Percentiles rank a stretch among this genome's conserved stretches.
Conservation (phyloP, 2,113 vertebrate species). For the Odontesthes bonariensis region DNA sequence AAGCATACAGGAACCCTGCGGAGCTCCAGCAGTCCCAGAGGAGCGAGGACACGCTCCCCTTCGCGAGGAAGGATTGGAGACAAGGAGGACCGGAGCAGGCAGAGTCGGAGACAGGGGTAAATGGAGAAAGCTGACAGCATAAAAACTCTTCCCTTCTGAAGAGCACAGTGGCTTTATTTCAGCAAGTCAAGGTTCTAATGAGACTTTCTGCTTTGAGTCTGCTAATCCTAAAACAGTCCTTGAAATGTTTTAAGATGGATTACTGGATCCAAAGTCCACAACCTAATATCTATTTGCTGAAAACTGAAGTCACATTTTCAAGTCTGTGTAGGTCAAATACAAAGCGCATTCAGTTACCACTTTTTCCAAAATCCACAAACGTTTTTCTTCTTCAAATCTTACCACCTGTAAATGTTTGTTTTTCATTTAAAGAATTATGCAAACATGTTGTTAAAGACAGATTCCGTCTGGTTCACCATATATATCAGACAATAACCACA, state of each 20-base stretch:
- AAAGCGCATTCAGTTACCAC: not conserved
- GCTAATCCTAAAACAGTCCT: not conserved
- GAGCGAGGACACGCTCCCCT: slow-evolving; percentile 89
- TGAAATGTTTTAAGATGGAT: slow-evolving; percentile 10
- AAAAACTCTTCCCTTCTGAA: not conserved
- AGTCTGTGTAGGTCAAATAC: not conserved
- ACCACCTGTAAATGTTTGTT: too few relatives aligned
- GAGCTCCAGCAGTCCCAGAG: slow-evolving; percentile 92
- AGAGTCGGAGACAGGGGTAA: slow-evolving; percentile 87
- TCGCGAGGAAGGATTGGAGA: slow-evolving; percentile 85
- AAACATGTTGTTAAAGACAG: too few relatives aligned
- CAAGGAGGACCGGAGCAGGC: slow-evolving; percentile 87
- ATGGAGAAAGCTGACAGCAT: not conserved
- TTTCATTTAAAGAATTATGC: too few relatives aligned
- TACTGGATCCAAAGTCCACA: not conserved
- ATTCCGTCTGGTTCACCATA: too few relatives aligned
- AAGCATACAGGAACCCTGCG: slow-evolving; percentile 89
- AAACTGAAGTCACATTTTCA: not conserved
- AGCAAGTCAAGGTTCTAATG: not conserved
- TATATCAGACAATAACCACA: accelerated
- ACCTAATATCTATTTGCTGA: not conserved
- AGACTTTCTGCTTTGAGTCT: slow-evolving; percentile 2
- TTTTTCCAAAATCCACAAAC: too few relatives aligned
- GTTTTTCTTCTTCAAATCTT: too few relatives aligned
- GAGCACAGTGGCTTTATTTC: not conserved